Conservation (phyloP, 2,113 vertebrate species). For the Cromileptes altivelis region DNA sequence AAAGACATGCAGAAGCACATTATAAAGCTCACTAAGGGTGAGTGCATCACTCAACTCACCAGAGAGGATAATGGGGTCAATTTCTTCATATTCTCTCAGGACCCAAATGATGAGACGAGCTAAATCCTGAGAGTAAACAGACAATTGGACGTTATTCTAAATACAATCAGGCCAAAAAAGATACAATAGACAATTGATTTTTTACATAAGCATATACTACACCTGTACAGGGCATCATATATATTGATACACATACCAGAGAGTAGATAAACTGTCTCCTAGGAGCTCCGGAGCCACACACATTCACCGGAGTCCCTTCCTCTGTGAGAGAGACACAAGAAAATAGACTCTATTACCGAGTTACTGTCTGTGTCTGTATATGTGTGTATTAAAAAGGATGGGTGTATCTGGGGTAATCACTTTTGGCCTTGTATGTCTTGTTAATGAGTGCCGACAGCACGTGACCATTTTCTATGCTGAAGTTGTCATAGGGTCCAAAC, state of each 20-base stretch:
- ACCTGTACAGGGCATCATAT: neutral
- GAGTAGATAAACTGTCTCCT: slow-evolving; percentile 94
- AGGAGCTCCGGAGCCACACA: slow-evolving; percentile 91
- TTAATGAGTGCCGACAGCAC: slow-evolving; percentile 92
- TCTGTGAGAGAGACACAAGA: slow-evolving; percentile 29
- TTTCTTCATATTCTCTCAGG: slow-evolving; percentile 85
- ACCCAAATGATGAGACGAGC: slow-evolving; percentile 92
- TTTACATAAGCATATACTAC: neutral
- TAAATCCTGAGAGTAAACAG: slow-evolving; percentile 80
- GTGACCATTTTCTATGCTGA: slow-evolving; percentile 90
- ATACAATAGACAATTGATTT: neutral
- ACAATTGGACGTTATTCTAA: neutral
- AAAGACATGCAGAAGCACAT: neutral
- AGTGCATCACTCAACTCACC: slow-evolving; percentile 75
- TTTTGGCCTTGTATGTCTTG: slow-evolving; percentile 90
- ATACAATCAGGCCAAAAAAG: neutral
- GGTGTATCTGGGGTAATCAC: slow-evolving; percentile 76
- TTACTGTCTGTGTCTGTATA: neutral
- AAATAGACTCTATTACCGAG: neutral
- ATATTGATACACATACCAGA: slow-evolving; percentile 62
- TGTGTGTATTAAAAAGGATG: neutral
- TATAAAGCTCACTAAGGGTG: no score
- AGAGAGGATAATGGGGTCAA: slow-evolving; percentile 92
- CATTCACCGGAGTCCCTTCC: slow-evolving; percentile 77
- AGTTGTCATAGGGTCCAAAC: slow-evolving; percentile 92